Conservation (phyloP, 2,113 vertebrate genomes). For the Empidonax traillii region DNA sequence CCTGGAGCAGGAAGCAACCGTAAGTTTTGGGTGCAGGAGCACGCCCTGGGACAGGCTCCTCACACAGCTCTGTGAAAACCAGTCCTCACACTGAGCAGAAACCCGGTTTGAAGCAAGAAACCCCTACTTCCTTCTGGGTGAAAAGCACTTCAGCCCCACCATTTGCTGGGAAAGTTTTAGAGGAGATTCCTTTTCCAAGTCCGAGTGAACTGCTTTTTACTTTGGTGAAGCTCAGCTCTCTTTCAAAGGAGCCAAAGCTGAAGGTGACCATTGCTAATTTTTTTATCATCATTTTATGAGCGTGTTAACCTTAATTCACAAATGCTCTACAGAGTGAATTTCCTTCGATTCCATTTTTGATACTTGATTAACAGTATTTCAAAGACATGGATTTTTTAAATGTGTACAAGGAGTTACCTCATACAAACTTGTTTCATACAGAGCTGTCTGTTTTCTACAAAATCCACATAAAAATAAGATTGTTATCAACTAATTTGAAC, state of each 20-base stretch:
- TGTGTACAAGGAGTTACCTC: background rate
- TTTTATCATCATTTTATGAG: constrained; percentile 8
- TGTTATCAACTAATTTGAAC: background rate
- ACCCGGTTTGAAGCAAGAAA: background rate
- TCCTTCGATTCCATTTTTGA: background rate
- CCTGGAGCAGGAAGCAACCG: background rate
- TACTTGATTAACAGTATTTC: background rate
- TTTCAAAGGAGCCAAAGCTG: background rate
- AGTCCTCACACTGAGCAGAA: background rate
- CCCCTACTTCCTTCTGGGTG: background rate
- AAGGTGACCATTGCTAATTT: background rate
- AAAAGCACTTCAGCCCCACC: background rate
- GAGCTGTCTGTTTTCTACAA: background rate
- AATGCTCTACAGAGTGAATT: background rate
- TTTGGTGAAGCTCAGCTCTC: background rate
- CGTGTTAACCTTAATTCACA: background rate
- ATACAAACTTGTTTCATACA: background rate
- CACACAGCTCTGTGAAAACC: background rate
- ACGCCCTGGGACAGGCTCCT: background rate
- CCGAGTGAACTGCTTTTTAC: background rate
- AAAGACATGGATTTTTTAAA: background rate
- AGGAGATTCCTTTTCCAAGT: background rate
- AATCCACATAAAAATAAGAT: background rate
- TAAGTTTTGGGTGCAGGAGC: background rate
- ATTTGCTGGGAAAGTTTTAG: background rate